Evolutionary conservation across 2,888 invertebrate genomes (phyloP), one percentile per base, ranked within the genome.

Genomic region (Ecliptopera silaceata): DNA sequence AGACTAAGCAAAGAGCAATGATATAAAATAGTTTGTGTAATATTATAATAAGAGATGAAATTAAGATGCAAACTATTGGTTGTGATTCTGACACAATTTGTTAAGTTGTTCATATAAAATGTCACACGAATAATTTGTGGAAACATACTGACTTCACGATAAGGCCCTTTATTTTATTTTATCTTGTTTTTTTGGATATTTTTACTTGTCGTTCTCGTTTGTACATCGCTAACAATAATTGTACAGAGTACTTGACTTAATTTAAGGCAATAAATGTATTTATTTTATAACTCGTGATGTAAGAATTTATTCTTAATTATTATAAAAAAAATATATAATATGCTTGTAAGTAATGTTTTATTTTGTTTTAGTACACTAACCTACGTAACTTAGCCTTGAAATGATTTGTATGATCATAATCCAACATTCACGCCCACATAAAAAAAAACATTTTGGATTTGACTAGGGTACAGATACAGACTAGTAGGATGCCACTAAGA

Each of bases 211-310:
- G 86, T 88, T 88, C 88, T 89, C 87, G 86, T 91, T 91, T 89
- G 89, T 90, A 90, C 89, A 91, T 90, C 91, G 84, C 89, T 90
- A 90, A 90, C 91, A 91, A 90, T 91, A 88, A 86, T 82, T 91
- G 91, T 91, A 91, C 91, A 91, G 90, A 90, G 84, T 89, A 90
- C 87, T 91, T 88, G 88, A 91, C 90, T 89, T 91, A 90, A 89
- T 88, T 91, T 90, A 90, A 89, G 91, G 90, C 89, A 88, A 90
- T 91, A 91, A 91, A 91, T 90, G 91, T 91, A 91, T 91, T 91
- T 91, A 91, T 91, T 91, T 90, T 91, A 90, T 90, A 91, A 90
- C 89, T 91, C 84, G 90, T 89, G 90, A 91, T 89, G 89, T 91
- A 91, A 91, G 91, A 89, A 89, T 90, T 91, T 89, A 90, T 90